A percentile compares a stretch with the other conserved stretches of the same genome.
Conservation (phyloP, 2,888 invertebrate species). For the Clanis bilineata region DNA sequence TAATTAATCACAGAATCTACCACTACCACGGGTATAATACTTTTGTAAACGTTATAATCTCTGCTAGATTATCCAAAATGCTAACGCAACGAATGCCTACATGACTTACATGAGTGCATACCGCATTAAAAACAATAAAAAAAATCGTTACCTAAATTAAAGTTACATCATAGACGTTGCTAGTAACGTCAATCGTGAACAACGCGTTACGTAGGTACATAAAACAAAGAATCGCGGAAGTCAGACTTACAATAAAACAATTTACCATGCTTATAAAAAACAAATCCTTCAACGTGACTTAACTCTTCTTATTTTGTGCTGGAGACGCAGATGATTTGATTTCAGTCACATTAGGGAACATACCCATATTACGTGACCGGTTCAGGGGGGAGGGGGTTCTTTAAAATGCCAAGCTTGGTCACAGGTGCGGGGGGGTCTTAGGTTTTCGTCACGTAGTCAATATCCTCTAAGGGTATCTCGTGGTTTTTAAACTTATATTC, state of each 20-base stretch:
- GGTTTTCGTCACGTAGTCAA: too few relatives aligned
- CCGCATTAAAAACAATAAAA: background rate
- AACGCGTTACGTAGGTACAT: slow-evolving; percentile 5
- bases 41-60: background rate
- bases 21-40: background rate
- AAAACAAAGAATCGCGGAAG: slow-evolving; percentile 20
- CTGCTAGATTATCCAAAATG: background rate
- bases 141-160: slow-evolving; percentile 13
- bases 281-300: background rate
- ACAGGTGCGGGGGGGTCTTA: too few relatives aligned
- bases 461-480: too few relatives aligned
- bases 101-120: background rate
- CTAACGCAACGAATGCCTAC: background rate
- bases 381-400: too few relatives aligned
- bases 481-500: too few relatives aligned
- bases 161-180: background rate
- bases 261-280: background rate
- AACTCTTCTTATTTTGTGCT: background rate
- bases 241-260: slow-evolving; percentile 3
- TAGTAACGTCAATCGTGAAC: background rate
- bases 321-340: background rate
- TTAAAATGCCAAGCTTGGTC: too few relatives aligned
- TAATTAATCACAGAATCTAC: too few relatives aligned
- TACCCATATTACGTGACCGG: too few relatives aligned
- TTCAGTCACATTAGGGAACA: too few relatives aligned